Percentiles rank a stretch among this genome's conserved stretches.
These are phyloP conservation scores for Athalia rosae DNA, from an alignment of 2,888 invertebrate genomes.

Conservation along the genomic window DNA sequence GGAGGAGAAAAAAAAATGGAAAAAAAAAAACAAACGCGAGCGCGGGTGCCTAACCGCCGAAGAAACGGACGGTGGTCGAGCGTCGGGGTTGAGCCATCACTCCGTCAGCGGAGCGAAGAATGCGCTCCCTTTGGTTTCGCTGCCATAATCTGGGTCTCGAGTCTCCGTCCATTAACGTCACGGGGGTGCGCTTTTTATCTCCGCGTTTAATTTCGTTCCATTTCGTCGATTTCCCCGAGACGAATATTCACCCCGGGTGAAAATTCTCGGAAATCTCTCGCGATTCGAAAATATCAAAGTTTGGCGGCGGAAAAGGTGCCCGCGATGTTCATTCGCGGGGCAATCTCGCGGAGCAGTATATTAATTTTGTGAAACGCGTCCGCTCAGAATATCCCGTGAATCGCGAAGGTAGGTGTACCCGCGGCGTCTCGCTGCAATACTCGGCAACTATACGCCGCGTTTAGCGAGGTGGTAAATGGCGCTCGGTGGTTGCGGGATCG, in stretches of 20 bases:
- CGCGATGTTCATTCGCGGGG: not conserved
- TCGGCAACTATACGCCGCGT: slow-evolving; percentile 9
- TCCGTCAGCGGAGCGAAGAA: slow-evolving; percentile 4
- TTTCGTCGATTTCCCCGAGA: not conserved
- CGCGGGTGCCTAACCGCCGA: slow-evolving; percentile 30
- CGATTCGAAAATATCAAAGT: too few relatives aligned
- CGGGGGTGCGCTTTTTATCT: not conserved
- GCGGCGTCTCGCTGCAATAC: not conserved
- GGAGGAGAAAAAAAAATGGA: not conserved
- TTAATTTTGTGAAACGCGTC: slow-evolving; percentile 45
- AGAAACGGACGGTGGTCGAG: slow-evolving; percentile 14
- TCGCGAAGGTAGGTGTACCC: not conserved
- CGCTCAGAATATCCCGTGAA: slow-evolving; percentile 16
- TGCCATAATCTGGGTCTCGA: slow-evolving; percentile 17
- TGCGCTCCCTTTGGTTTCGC: slow-evolving; percentile 9
- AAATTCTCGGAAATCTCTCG: too few relatives aligned
- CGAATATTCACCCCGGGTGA: not conserved
- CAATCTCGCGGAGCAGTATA: slow-evolving; percentile 47
- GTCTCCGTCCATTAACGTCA: slow-evolving; percentile 28
- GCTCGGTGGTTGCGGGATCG: slow-evolving; percentile 36
- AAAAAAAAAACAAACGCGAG: not conserved
- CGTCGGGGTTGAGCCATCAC: slow-evolving; percentile 34
- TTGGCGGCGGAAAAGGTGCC: too few relatives aligned
- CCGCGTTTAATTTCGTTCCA: slow-evolving; percentile 1
- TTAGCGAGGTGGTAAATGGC: slow-evolving; percentile 48